Base-by-base conservation (phyloP, 2,797 vertebrate species). In the Hydrocynus forskahlii region DNA sequence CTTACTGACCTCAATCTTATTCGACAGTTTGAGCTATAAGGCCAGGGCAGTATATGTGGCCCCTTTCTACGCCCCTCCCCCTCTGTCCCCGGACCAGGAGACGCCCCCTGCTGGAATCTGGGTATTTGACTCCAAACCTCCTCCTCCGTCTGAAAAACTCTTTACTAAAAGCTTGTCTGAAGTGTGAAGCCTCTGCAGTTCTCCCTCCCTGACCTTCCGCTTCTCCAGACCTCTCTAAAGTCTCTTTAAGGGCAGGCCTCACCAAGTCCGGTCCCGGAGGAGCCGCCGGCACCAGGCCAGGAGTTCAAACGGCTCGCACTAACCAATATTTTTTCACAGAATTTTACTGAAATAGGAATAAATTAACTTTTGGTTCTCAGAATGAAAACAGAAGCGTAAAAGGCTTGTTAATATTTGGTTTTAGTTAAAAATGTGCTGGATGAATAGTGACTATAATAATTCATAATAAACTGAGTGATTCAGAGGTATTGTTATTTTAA, bases 21-120 rank as follows among this genome's bases (percentile, higher is more conserved):
- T 96, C 95, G 95, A 96, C 96, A 97, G 96, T 97, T 97, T 96
- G 96, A 96, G 94, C 90, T 96, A 92, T 94, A 94, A 92, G 85
- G 80, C 92, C 81, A 90, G 91, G 75, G 91, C 92, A 88, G 91
- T 89, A 94, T 91, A 88, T 90, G 83, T 85, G 85, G 87, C 81
- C 91, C 50, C n/a, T 17, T 29, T 60, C 78, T 25, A 76, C 73
- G 21, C 25, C 78, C 76, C 76, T 70, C 76, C 84, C 69, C 60
- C 90, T 75, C 80, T 72, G 35, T 88, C 86, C 90, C 90, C 88
- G 91, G 93, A 90, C 91, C 89, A 43, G 91, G 92, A 92, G 90
- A 81, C 57, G 83, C 91, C 91, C 74, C 91, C 91, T 92, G 91
- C 91, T 87, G 90, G 89, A 92, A 55, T 85, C 87, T 90, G 90